Evolutionary conservation across 2,113 vertebrate species (phyloP), one percentile per base, ranked within the genome.

Genomic region (Malurus melanocephalus): DNA sequence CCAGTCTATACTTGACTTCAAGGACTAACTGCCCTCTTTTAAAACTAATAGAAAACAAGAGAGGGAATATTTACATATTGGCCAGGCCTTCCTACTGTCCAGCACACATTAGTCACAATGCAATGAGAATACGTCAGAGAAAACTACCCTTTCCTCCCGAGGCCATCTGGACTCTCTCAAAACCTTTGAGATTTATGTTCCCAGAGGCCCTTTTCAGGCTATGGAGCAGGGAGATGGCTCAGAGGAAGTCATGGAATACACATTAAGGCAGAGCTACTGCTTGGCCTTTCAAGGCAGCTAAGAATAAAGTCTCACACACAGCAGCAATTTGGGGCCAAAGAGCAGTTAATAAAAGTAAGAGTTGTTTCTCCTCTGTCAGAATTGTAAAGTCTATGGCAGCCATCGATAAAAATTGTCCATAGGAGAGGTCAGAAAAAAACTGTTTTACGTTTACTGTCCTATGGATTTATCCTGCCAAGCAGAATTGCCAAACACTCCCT

Each of bases 141-240:
- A 88, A 92, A 57, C 18, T 65, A 86, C 26, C 27, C 38, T 81
- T 90, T 92, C 77, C 57, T 86, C 42, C 69, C 19, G n/a, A 33
- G 57, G 57, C 83, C 86, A 86, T 95, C 83, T 95, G 92, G 73
- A 65, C 17, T 90, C 9, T 72, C 42, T 93, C 93, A 94, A 92
- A 88, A 61, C 23, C 8, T 88, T 75, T 48, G 33, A 78, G 32
- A 88, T 90, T 84, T 78, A 68, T 28, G 18, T 56, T 33, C 40
- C 48, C 27, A 40, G 43, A 80, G 80, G 60, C 40, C 38, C 65
- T 75, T 59, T 78, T 65, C 69, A 78, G 69, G 40, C 45, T 53
- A 3, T 13, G 8, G 14, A 57, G 53, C 38, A 30, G 16, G 6
- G 45, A 68, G 21, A 32, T 75, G 62, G 11, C 53, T 80, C 52